Conservation (phyloP, 1,140 invertebrate species). For the Brachionus angularis region DNA sequence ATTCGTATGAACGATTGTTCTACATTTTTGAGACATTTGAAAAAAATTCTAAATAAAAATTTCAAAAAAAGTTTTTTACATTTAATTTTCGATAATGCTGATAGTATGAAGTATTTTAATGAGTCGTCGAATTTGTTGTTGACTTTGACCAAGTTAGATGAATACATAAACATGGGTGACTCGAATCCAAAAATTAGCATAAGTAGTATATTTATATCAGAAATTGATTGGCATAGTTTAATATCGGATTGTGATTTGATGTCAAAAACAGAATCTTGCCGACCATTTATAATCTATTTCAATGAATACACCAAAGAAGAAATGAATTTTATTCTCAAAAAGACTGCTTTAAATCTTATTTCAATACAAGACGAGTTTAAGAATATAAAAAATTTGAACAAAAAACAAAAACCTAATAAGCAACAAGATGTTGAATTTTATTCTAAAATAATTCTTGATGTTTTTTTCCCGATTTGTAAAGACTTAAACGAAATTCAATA, state of each 20-base stretch:
- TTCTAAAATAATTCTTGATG: slow-evolving; percentile 23
- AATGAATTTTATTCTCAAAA: slow-evolving; percentile 37
- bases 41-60: not conserved
- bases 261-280: slow-evolving; percentile 21
- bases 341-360: not conserved
- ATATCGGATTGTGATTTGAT: slow-evolving; percentile 38
- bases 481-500: slow-evolving; percentile 44
- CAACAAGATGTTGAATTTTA: slow-evolving; percentile 23
- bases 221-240: slow-evolving; percentile 42
- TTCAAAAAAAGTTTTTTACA: not conserved
- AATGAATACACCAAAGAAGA: slow-evolving; percentile 29
- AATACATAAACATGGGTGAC: slow-evolving; percentile 19
- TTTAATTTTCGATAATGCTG: slow-evolving; percentile 39
- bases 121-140: slow-evolving; percentile 23
- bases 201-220: slow-evolving; percentile 17
- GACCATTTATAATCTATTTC: slow-evolving; percentile 40
- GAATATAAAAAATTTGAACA: not conserved
- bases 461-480: slow-evolving; percentile 40
- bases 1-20: slow-evolving; percentile 22
- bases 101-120: slow-evolving; percentile 2
- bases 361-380: not conserved
- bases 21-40: slow-evolving; percentile 19
- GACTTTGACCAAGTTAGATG: slow-evolving; percentile 11
- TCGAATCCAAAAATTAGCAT: not conserved
- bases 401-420: not conserved